Conservation (phyloP, 30 jellyfish, hydroid and myxozoan species). For the Turritopsis dohrnii region DNA sequence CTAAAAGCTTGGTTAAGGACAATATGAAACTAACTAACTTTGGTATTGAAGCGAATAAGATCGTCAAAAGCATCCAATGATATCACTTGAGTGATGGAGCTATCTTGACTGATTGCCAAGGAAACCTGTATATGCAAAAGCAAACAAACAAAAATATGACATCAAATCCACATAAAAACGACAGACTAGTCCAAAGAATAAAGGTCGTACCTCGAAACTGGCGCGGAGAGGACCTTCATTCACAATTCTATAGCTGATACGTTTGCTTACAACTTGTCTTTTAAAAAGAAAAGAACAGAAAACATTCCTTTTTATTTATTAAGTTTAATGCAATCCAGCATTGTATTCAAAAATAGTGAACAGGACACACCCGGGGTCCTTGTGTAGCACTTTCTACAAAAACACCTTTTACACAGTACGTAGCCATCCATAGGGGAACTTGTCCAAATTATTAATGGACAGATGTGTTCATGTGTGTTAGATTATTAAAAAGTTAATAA, state of each 20-base stretch:
- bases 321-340: neutral
- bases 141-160: neutral
- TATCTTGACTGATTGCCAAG: conserved; percentile 34
- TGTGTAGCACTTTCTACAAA: no score
- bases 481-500: no score
- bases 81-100: conserved; percentile 37
- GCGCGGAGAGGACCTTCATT: conserved; percentile 58
- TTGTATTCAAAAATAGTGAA: no score
- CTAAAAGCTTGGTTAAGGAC: neutral
- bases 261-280: conserved; percentile 45
- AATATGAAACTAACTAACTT: conserved; percentile 14
- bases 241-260: conserved; percentile 8
- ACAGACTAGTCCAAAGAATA: neutral
- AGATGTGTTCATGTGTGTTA: no score
- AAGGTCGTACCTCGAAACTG: conserved; percentile 38
- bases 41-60: conserved; percentile 25
- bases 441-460: no score
- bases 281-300: neutral
- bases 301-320: neutral
- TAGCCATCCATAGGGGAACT: no score
- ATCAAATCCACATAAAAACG: neutral
- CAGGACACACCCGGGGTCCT: no score
- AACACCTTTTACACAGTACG: no score
- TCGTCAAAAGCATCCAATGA: conserved; percentile 54
- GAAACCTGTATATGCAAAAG: conserved; percentile 27